Conservation (phyloP, 1,140 invertebrate species). For the Drosophila parabipectinata region DNA sequence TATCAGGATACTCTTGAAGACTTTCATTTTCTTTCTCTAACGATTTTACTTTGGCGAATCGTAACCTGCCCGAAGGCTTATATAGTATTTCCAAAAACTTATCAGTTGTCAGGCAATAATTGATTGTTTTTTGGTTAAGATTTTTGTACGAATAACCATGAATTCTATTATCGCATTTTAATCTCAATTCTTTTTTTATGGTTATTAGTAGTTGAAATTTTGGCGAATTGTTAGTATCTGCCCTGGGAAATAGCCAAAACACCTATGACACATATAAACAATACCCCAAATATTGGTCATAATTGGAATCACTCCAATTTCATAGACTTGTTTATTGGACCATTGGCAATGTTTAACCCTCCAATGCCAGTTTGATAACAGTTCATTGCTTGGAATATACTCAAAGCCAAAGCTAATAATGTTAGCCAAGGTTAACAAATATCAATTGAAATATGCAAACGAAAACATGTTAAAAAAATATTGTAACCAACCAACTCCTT, state of each 20-base stretch:
- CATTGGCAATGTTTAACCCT: background rate
- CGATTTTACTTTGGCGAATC: conserved; percentile 36
- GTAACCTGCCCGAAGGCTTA: conserved; percentile 28
- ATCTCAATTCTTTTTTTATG: conserved; percentile 44
- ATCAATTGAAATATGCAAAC: background rate
- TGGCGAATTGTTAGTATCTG: conserved; percentile 48
- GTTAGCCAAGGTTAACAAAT: conserved; percentile 24
- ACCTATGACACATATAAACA: conserved; percentile 48
- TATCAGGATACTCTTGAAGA: conserved; percentile 15
- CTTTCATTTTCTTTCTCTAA: conserved; percentile 45
- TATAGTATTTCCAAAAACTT: conserved; percentile 49
- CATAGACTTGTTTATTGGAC: conserved; percentile 14
- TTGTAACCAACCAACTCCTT: too few relatives aligned
- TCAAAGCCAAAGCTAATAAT: background rate
- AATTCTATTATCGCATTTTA: conserved; percentile 45
- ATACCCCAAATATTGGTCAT: conserved; percentile 27
- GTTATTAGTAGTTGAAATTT: conserved; percentile 44
- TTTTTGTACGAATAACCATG: conserved; percentile 24
- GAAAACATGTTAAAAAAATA: too few relatives aligned
- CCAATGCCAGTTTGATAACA: conserved; percentile 40
- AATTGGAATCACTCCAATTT: conserved; percentile 26
- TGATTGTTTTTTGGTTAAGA: conserved; percentile 32
- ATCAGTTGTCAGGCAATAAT: conserved; percentile 24
- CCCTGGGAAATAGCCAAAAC: conserved; percentile 28
- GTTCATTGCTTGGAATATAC: conserved; percentile 19